phyloP scores from a whole-genome alignment of 2,113 vertebrate genomes.

The Arvicanthis niloticus region DNA sequence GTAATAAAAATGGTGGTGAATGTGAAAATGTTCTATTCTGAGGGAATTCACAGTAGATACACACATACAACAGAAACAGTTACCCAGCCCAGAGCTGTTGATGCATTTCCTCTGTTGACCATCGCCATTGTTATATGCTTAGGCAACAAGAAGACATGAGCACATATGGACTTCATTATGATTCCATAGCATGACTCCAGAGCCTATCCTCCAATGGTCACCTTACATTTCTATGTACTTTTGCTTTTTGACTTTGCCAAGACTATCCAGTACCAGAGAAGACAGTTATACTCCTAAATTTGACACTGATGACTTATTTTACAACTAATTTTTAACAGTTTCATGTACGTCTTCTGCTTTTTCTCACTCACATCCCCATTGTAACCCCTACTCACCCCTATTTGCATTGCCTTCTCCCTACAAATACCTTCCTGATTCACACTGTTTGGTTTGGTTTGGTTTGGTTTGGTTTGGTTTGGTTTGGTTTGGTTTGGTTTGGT shows the following conservation, averaged over 20 bases:
- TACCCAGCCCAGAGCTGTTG: not conserved
- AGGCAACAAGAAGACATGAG: not conserved
- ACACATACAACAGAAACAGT: not conserved
- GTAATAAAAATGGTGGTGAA: not conserved
- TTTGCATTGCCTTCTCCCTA: not conserved
- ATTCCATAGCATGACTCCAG: not conserved
- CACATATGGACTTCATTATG: not conserved
- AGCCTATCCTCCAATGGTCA: accelerated
- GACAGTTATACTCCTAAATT: not conserved
- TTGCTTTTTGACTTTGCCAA: not conserved
- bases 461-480: too few relatives aligned
- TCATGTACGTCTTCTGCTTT: not conserved
- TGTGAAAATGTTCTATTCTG: not conserved
- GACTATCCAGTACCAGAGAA: not conserved
- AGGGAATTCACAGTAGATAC: not conserved
- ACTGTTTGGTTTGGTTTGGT: not conserved
- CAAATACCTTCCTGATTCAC: not conserved
- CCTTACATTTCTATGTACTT: too few relatives aligned
- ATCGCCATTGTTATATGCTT: not conserved
- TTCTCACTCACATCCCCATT: too few relatives aligned
- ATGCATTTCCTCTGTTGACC: not conserved
- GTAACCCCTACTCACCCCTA: not conserved
- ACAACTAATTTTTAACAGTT: not conserved
- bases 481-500: too few relatives aligned
- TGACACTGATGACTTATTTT: not conserved